Evolutionary conservation across 1,140 invertebrate genomes (phyloP).

Genomic region (Prorops nasuta): DNA sequence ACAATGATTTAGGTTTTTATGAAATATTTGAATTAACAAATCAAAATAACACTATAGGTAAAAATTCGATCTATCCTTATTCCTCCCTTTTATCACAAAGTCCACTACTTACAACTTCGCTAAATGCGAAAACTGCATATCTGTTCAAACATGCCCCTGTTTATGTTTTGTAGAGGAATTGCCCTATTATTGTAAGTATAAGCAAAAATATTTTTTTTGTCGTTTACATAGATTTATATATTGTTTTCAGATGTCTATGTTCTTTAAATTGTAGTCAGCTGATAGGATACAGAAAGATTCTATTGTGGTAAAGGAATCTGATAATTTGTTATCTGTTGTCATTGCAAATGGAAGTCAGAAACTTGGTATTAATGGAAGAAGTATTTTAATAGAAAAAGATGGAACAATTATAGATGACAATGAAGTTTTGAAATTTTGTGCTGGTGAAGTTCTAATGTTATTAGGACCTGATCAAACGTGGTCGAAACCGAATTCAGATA

Average conservation of each 20-base stretch:
- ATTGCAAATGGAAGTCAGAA: not conserved
- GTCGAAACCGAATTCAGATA: too few relatives aligned
- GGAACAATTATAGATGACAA: slow-evolving; percentile 7
- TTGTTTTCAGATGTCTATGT: not conserved
- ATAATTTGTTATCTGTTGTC: not conserved
- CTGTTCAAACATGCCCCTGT: slow-evolving; percentile 5
- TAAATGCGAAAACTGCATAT: slow-evolving; percentile 6
- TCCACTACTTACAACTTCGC: not conserved
- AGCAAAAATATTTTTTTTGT: not conserved
- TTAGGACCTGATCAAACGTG: slow-evolving; percentile 4
- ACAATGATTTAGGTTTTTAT: slow-evolving; percentile 8
- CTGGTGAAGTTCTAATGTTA: not conserved
- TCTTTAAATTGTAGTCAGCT: not conserved
- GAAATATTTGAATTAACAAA: not conserved
- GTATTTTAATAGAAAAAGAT: slow-evolving; percentile 6
- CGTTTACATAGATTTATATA: not conserved
- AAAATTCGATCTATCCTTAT: slow-evolving; percentile 5
- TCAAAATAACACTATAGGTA: too few relatives aligned
- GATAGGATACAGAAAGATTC: not conserved
- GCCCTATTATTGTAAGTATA: not conserved
- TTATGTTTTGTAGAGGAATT: not conserved
- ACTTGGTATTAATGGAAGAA: not conserved
- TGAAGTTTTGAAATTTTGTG: not conserved
- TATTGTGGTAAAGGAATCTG: not conserved
- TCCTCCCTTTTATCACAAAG: slow-evolving; percentile 3